Percentiles rank a stretch among this genome's conserved stretches.
Evolutionary conservation across 23 tunicate genomes (phyloP).

Genomic region (Trididemnum miniatum): DNA sequence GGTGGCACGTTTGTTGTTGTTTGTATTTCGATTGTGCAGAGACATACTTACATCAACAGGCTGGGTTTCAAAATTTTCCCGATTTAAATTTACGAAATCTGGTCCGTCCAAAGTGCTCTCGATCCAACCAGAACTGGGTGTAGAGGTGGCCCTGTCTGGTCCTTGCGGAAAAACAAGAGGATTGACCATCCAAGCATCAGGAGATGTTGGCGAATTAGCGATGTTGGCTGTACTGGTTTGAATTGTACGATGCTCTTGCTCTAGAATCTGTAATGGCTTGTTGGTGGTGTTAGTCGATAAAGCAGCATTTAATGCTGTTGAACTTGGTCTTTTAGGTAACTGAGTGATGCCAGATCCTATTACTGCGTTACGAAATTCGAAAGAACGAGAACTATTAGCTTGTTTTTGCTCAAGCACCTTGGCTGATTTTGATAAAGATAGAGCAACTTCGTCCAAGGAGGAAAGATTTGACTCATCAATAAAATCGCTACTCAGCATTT

Average conservation of each 20-base stretch:
- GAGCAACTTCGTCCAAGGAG: conserved; percentile 25
- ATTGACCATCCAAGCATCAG: neutral
- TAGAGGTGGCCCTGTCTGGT: neutral
- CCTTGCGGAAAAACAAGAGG: neutral
- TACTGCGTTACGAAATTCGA: conserved; percentile 47
- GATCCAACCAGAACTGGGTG: neutral
- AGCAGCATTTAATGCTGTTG: conserved; percentile 20
- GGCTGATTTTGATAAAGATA: conserved; percentile 12
- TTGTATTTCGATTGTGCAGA: neutral
- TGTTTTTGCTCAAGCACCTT: conserved; percentile 10
- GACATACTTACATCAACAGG: neutral
- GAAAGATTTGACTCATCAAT: conserved; percentile 2
- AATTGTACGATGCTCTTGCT: no score
- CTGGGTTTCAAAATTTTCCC: neutral
- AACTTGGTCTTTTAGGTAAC: conserved; percentile 50
- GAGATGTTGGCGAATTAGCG: neutral
- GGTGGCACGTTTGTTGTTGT: neutral
- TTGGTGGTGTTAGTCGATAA: conserved; percentile 1
- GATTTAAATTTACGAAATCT: neutral
- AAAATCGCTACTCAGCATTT: conserved; percentile 3
- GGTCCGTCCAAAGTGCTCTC: neutral
- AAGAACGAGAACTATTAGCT: neutral
- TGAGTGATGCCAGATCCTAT: conserved; percentile 56
- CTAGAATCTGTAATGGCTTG: neutral
- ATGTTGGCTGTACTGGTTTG: neutral